A percentile compares a stretch with the other conserved stretches of the same genome.
Evolutionary conservation across 1,140 invertebrate genomes (phyloP).

Genomic region (Drosophila willistoni): DNA sequence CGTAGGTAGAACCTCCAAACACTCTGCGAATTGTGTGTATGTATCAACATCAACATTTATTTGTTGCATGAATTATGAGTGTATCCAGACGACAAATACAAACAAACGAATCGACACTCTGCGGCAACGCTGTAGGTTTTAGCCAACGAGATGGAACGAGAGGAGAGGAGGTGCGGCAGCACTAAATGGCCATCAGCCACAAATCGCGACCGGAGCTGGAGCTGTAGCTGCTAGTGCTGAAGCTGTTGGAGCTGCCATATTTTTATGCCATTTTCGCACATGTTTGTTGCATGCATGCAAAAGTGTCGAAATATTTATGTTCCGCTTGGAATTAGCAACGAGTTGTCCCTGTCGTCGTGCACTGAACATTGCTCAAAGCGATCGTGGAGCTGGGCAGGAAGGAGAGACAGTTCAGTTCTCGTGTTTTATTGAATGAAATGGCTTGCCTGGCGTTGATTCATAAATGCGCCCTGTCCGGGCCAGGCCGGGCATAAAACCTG

Average conservation of each 20-base stretch:
- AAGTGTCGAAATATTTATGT: constrained; percentile 82
- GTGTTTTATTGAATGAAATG: constrained; percentile 82
- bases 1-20: constrained; percentile 46
- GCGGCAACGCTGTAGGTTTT: constrained; percentile 16
- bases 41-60: constrained; percentile 55
- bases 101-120: constrained; percentile 23
- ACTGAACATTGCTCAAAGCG: constrained; percentile 72
- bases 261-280: constrained; percentile 77
- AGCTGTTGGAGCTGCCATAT: constrained; percentile 62
- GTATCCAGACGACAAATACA: constrained; percentile 70
- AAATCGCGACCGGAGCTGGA: constrained; percentile 16
- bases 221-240: background rate
- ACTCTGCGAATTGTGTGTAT: constrained; percentile 38
- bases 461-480: constrained; percentile 62
- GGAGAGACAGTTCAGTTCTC: constrained; percentile 7
- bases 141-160: background rate
- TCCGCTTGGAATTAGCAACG: constrained; percentile 57
- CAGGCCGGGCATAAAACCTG: background rate
- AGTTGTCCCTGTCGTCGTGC: constrained; percentile 65
- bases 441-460: constrained; percentile 77
- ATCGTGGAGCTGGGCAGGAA: background rate
- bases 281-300: constrained; percentile 71
- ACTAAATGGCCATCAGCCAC: constrained; percentile 62
- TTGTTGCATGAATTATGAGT: constrained; percentile 82
- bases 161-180: constrained; percentile 1